These are phyloP conservation scores for Eueides isabella DNA, from an alignment of 1,140 invertebrate species.

Conservation along the genomic window DNA sequence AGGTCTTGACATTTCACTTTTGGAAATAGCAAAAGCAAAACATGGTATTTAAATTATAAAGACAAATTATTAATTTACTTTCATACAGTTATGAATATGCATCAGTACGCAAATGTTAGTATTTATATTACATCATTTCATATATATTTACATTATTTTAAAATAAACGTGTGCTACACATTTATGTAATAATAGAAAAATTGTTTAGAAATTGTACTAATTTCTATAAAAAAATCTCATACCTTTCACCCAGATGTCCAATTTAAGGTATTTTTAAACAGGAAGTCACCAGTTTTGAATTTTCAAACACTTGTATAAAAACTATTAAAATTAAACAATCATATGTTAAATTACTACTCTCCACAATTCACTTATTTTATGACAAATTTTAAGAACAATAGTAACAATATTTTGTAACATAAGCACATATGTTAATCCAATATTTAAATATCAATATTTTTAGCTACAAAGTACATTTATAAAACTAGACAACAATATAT, in stretches of 20 bases:
- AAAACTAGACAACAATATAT: conserved; percentile 11
- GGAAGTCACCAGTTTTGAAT: not conserved
- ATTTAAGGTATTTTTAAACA: not conserved
- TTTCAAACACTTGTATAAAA: not conserved
- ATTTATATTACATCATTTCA: no score
- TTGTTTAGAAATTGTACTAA: not conserved
- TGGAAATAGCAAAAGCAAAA: no score
- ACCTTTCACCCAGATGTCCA: conserved; percentile 5
- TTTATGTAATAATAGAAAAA: not conserved
- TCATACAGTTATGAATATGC: no score
- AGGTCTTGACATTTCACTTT: no score
- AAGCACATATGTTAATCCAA: not conserved
- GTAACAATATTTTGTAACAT: not conserved
- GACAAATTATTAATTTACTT: no score
- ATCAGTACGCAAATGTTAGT: no score
- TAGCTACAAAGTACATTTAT: not conserved
- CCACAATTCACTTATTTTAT: not conserved
- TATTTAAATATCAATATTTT: not conserved
- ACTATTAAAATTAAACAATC: not conserved
- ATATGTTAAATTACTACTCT: not conserved
- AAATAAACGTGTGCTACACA: no score
- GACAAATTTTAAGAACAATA: not conserved
- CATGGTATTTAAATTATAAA: no score
- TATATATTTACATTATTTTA: no score
- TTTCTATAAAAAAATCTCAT: not conserved